phyloP scores from a whole-genome alignment of 2,113 vertebrate species.

The Leuciscus idus region DNA sequence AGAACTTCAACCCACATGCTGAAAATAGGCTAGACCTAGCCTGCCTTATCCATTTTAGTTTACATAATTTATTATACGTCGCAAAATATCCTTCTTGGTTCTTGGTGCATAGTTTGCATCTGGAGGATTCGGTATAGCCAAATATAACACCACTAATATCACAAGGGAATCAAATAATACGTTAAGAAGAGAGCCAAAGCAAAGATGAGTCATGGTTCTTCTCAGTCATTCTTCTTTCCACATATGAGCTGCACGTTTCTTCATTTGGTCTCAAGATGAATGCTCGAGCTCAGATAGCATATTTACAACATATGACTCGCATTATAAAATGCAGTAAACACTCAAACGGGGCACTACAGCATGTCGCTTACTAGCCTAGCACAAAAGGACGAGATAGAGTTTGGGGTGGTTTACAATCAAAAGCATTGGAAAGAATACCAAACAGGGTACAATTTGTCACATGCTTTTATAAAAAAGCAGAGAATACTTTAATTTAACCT shows the following conservation, averaged over 20 bases:
- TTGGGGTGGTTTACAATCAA: background rate
- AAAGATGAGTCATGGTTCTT: slow-evolving; percentile 9
- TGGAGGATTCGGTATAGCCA: background rate
- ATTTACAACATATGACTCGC: slow-evolving; percentile 74
- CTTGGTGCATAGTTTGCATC: background rate
- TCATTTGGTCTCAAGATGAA: slow-evolving; percentile 58
- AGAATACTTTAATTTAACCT: background rate
- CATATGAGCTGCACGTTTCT: slow-evolving; percentile 61
- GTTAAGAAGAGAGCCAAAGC: slow-evolving; percentile 1
- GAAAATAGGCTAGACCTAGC: background rate
- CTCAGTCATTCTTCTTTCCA: slow-evolving; percentile 13
- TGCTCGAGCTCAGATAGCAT: slow-evolving; percentile 58
- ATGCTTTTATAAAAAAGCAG: background rate
- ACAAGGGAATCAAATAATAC: background rate
- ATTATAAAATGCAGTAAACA: slow-evolving; percentile 57
- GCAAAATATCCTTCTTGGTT: background rate
- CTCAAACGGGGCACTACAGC: slow-evolving; percentile 43
- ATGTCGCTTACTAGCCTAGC: background rate
- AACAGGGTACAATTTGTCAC: background rate
- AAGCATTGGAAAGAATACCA: background rate
- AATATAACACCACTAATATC: slow-evolving; percentile 1
- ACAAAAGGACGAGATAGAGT: background rate
- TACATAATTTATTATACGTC: background rate
- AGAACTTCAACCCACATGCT: background rate
- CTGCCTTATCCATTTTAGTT: background rate